phyloP scores from a whole-genome alignment of 2,113 vertebrate genomes.

The Peromyscus leucopus region DNA sequence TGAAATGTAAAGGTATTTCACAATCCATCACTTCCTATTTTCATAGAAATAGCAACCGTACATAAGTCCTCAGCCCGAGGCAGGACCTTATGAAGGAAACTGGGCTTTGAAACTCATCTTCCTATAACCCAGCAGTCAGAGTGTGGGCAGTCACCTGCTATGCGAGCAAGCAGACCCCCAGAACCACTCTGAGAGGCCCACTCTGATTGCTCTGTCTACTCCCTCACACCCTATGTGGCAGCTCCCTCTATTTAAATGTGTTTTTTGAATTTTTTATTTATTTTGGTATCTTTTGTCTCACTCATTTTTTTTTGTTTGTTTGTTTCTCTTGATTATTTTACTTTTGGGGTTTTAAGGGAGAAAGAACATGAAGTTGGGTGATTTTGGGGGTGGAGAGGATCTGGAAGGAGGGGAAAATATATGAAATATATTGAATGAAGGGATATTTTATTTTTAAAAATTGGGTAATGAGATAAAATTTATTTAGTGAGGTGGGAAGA shows the following conservation, averaged over 20 bases:
- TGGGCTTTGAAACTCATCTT: slow-evolving; percentile 22
- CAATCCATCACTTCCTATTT: slow-evolving; percentile 33
- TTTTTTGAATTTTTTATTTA: neutral
- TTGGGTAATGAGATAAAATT: neutral
- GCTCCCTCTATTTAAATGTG: too few species aligned
- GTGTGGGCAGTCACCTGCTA: neutral
- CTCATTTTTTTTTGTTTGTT: neutral
- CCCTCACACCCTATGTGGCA: too few species aligned
- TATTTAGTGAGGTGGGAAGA: neutral
- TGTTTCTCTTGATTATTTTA: neutral
- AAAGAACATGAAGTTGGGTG: neutral
- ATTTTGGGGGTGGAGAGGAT: neutral
- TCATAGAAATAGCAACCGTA: neutral
- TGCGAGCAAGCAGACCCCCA: neutral
- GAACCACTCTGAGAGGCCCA: neutral
- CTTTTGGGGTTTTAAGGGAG: neutral
- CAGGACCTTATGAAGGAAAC: neutral
- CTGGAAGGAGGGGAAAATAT: neutral
- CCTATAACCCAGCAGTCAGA: neutral
- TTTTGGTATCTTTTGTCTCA: neutral
- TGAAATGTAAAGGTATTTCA: slow-evolving; percentile 42
- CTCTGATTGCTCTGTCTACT: neutral
- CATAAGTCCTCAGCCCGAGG: neutral
- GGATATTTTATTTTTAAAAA: neutral
- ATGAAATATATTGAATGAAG: neutral